Conservation (phyloP, 2,113 vertebrate species). For the Pelecanoides urinatrix region DNA sequence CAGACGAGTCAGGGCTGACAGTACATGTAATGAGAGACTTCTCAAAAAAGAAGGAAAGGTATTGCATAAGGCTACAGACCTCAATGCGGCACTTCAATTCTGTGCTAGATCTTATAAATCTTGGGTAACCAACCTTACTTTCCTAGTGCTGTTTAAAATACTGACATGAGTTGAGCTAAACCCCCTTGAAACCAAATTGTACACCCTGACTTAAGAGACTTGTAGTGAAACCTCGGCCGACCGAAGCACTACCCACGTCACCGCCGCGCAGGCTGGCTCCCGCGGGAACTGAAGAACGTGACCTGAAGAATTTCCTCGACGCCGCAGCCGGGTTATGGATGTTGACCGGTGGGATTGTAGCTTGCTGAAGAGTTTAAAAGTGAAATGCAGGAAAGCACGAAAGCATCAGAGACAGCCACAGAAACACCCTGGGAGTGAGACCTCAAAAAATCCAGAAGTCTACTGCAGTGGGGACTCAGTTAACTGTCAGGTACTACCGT, state of each 20-base stretch:
- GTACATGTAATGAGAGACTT: neutral
- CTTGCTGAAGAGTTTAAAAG: neutral
- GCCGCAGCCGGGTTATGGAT: neutral
- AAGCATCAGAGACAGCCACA: neutral
- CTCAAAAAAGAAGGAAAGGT: neutral
- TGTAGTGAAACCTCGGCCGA: neutral
- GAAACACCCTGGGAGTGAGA: neutral
- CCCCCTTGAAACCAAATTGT: neutral
- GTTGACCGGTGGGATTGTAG: neutral
- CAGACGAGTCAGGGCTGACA: neutral
- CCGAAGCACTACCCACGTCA: rapidly evolving
- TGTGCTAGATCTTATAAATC: neutral
- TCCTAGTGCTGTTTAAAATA: neutral
- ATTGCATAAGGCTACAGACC: neutral
- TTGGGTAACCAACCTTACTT: neutral
- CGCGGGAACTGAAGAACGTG: neutral
- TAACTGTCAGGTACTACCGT: neutral
- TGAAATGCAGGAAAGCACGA: neutral
- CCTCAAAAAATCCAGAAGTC: neutral
- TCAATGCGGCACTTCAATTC: neutral
- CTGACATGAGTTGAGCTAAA: neutral
- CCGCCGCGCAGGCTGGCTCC: neutral
- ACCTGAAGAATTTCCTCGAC: neutral
- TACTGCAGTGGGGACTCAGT: neutral
- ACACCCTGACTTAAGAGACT: neutral